Base-by-base conservation (phyloP, 1,140 invertebrate species). In the Anthonomus grandis region DNA sequence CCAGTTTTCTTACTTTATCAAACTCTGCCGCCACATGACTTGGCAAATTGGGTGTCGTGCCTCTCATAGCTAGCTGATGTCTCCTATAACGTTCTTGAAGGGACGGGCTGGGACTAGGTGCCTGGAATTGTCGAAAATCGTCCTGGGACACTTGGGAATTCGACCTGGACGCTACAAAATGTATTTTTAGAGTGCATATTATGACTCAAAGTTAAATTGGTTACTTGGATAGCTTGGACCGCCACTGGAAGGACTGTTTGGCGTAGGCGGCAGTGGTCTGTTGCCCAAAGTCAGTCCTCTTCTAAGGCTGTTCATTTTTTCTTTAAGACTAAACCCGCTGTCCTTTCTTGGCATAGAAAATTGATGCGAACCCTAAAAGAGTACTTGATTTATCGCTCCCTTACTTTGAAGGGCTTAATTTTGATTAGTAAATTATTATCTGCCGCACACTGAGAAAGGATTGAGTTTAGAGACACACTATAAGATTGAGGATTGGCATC, bases 11-110 rank as follows among this genome's bases (percentile, higher is more conserved):
- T 55, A 69, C 69, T 58, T 69, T 60, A 45, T 71, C 67, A 19
- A 64, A 66, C 36, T 67, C 64, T 1, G 65, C 54, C n/a, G n/a
- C n/a, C 5, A 65, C 68, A 22, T 65, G 54, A 15, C 59, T 62
- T 18, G 71, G 64, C 56, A 70, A 55, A 63, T 72, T 71, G 0
- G 70, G 67, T 9, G 68, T 70, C 4, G 70, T 69, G 13, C 70
- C 72, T 17, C 70, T 53, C 77, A 82, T 83, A 12, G 77, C 76
- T 57, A 79, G 71, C 64, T 84, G 83, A 60, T 86, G 83, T 61
- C 81, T 81, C 31, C 79, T 77, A 59, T 86, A 86, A 37, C 84
- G 73, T 62, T 85, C 79, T 74, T 86, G 79, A 23, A 81, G 65
- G 6, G 74, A 71, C 19, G 76, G 70, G 65, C 70, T 72, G 3